Evolutionary conservation across 2,888 invertebrate genomes (phyloP).

Genomic region (Caenorhabditis imperialis): DNA sequence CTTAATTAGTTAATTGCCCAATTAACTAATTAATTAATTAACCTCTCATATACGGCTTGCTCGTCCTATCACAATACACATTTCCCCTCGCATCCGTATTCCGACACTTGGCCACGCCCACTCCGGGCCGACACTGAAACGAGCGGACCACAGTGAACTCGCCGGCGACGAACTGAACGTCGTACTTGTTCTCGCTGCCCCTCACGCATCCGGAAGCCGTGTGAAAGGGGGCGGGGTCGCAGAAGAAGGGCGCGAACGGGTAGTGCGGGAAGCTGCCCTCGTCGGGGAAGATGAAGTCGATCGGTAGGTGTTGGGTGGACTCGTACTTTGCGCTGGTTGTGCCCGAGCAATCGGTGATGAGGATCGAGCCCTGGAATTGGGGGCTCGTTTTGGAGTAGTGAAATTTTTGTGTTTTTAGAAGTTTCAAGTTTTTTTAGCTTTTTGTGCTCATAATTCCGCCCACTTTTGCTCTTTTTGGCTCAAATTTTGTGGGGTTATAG

Average conservation of each 20-base stretch:
- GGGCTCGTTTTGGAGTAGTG: background rate
- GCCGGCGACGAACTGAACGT: conserved; percentile 41
- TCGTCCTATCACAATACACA: conserved; percentile 18
- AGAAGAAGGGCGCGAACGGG: conserved; percentile 37
- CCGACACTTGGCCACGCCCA: conserved; percentile 16
- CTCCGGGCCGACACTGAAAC: conserved; percentile 42
- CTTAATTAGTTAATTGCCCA: too few relatives aligned
- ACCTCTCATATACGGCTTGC: conserved; percentile 17
- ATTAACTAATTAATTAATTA: background rate
- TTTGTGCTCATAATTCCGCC: too few relatives aligned
- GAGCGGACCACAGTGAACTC: conserved; percentile 34
- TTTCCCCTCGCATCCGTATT: conserved; percentile 29
- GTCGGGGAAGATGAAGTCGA: conserved; percentile 31
- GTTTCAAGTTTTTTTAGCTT: too few relatives aligned
- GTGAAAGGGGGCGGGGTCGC: conserved; percentile 9
- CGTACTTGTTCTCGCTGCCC: conserved; percentile 26
- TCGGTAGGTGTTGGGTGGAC: conserved; percentile 15
- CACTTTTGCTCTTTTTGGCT: too few relatives aligned
- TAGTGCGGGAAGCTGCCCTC: conserved; percentile 45
- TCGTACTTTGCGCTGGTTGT: conserved; percentile 32
- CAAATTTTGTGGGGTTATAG: too few relatives aligned
- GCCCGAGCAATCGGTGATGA: conserved; percentile 34
- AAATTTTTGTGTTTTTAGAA: too few relatives aligned
- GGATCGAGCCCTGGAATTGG: conserved; percentile 13
- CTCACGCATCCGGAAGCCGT: background rate